Base-by-base conservation (phyloP, 2,113 vertebrate genomes). In the Ophthalmolycus amberensis region DNA sequence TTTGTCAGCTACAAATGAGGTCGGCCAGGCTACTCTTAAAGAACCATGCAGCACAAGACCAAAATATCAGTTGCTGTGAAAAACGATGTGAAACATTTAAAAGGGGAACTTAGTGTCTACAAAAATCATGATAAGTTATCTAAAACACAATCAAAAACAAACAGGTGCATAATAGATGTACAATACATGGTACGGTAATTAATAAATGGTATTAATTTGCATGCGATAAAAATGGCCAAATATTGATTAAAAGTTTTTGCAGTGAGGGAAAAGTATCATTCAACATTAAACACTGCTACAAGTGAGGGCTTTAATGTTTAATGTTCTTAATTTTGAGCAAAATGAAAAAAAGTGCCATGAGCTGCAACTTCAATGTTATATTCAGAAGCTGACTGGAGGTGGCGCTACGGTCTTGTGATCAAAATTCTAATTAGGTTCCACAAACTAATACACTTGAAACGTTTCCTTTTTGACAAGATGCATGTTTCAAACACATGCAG, bases 381-480 rank as follows among this genome's bases (percentile, higher is more conserved):
- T 64, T 58, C 38, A 42, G 44, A 22, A 50, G 16, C 72, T 79
- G 82, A 59, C 89, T 75, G 65, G 78, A 84, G 90, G 60, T 86
- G 91, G 90, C 76, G 83, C 86, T 85, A 71, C 71, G 54, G 82
- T 48, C 50, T 62, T 66, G 42, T 64, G 44, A 58, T 75, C 6
- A 22, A 81, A 82, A 40, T 18, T 25, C 46, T 5, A 4, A 59
- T 79, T 37, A 58, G 9, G 0, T 56, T 46, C 14, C 54, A 62
- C 68, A 71, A 66, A 42, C 48, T 46, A 14, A 42, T 16, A 9
- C 16, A 5, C 22, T 9, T 71, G 9, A 77, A 79, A 62, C 5
- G 22, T 52, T 42, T 20, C 12, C 50, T 77, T 29, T 40, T 78
- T 46, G n/a, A 44, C 10, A 44, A 22, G 12, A n/a, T 0, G 6